Percentiles rank a stretch among this genome's conserved stretches.
Conservation (phyloP, 2,797 vertebrate species). For the Microcaecilia unicolor region DNA sequence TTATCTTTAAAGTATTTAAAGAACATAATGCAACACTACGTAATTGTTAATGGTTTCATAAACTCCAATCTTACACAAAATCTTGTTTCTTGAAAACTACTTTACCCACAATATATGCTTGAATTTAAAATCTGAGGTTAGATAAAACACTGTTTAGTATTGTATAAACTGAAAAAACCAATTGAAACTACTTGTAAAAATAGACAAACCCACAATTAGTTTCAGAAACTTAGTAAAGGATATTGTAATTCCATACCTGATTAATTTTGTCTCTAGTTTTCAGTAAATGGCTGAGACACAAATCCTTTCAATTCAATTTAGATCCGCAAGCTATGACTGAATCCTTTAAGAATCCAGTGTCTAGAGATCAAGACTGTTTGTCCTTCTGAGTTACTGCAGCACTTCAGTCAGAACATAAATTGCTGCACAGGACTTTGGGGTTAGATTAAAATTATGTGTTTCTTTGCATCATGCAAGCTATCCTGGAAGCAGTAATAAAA, state of each 20-base stretch:
- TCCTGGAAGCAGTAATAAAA: constrained; percentile 39
- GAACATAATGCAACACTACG: too few relatives aligned
- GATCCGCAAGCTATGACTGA: constrained; percentile 28
- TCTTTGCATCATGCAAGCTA: constrained; percentile 42
- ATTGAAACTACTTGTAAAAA: too few relatives aligned
- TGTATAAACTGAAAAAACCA: too few relatives aligned
- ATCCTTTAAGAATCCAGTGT: constrained; percentile 32
- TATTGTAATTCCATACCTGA: constrained; percentile 48
- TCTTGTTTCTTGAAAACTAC: too few relatives aligned
- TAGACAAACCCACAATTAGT: too few relatives aligned
- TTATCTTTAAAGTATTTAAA: constrained; percentile 19
- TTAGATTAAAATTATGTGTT: constrained; percentile 38
- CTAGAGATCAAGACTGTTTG: constrained; percentile 25
- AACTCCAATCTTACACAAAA: too few relatives aligned
- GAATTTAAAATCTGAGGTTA: too few relatives aligned
- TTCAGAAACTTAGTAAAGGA: too few relatives aligned
- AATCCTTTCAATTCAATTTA: constrained; percentile 31
- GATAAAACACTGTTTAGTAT: too few relatives aligned
- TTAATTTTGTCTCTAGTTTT: constrained; percentile 33
- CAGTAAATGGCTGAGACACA: constrained; percentile 19
- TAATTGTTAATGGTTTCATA: too few relatives aligned
- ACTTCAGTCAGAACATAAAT: constrained; percentile 37
- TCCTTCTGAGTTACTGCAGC: constrained; percentile 25
- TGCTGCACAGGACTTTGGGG: constrained; percentile 32
- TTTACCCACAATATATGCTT: too few relatives aligned